Conservation (phyloP, 2,888 invertebrate species). For the Cancer borealis region DNA sequence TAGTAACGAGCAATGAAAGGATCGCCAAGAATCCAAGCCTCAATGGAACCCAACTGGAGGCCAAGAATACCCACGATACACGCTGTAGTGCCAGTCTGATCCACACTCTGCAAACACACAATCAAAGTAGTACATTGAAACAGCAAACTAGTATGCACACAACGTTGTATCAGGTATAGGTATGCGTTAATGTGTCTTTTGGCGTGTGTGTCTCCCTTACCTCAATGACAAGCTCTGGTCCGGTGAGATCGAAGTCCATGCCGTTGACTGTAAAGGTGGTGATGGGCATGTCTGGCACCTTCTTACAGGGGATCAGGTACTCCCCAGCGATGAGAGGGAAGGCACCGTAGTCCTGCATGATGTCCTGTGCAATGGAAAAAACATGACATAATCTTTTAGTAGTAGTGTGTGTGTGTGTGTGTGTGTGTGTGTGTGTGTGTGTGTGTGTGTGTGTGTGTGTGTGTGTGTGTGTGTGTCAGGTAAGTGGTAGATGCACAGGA, state of each 20-base stretch:
- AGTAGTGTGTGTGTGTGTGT: neutral
- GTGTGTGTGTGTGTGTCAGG: neutral
- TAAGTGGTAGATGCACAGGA: neutral
- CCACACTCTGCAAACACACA: constrained; percentile 49
- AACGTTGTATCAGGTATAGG: neutral
- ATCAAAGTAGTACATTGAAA: neutral
- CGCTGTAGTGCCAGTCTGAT: constrained; percentile 26
- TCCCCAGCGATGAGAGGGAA: constrained; percentile 54
- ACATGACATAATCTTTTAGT: neutral
- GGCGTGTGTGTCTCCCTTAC: constrained; percentile 20
- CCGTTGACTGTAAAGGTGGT: constrained; percentile 58
- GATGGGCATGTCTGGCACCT: constrained; percentile 54
- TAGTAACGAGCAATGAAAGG: constrained; percentile 69
- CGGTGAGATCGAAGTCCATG: constrained; percentile 59
- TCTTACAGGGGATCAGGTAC: constrained; percentile 57
- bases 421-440: neutral
- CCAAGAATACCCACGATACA: constrained; percentile 71
- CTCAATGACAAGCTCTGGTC: constrained; percentile 61
- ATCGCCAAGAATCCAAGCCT: constrained; percentile 69
- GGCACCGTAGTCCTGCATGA: constrained; percentile 60
- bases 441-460: neutral
- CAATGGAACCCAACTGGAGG: constrained; percentile 53
- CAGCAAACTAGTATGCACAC: neutral
- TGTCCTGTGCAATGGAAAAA: constrained; percentile 53
- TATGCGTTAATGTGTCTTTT: neutral